These are phyloP conservation scores for Drosophila ezoana DNA, from an alignment of 2,888 invertebrate species.

Conservation along the genomic window DNA sequence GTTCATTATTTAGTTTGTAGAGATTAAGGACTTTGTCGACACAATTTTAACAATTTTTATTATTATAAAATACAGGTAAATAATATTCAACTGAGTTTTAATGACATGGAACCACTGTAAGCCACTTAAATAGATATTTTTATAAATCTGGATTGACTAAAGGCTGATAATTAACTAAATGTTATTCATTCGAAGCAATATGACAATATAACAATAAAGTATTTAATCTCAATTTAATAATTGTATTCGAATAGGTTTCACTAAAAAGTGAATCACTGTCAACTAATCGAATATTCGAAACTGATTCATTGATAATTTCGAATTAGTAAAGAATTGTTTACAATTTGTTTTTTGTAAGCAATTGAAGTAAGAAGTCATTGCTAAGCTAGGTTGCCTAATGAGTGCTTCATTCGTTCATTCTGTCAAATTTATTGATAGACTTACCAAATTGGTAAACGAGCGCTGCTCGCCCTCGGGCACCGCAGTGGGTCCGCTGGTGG, in stretches of 20 bases:
- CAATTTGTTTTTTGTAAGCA: too few species aligned
- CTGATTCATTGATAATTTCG: background rate
- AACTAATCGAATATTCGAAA: background rate
- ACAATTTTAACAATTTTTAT: too few species aligned
- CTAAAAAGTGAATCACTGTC: background rate
- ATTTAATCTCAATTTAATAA: background rate
- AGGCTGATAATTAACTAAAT: background rate
- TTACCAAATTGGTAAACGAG: slow-evolving; percentile 85
- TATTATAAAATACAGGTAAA: too few species aligned
- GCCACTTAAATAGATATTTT: background rate
- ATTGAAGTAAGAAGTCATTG: too few species aligned
- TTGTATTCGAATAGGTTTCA: background rate
- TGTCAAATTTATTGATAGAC: slow-evolving; percentile 22
- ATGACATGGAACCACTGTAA: background rate
- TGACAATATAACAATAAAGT: too few species aligned
- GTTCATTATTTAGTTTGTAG: too few species aligned
- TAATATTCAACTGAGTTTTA: background rate
- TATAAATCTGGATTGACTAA: background rate
- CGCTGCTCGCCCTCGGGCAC: slow-evolving; percentile 85
- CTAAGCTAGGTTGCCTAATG: background rate
- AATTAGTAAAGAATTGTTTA: too few species aligned
- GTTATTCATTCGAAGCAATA: background rate
- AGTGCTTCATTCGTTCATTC: background rate
- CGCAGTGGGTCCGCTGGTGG: slow-evolving; percentile 85
- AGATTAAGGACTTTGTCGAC: too few species aligned